Conservation (phyloP, 2,113 vertebrate species). For the Capreolus pygargus region DNA sequence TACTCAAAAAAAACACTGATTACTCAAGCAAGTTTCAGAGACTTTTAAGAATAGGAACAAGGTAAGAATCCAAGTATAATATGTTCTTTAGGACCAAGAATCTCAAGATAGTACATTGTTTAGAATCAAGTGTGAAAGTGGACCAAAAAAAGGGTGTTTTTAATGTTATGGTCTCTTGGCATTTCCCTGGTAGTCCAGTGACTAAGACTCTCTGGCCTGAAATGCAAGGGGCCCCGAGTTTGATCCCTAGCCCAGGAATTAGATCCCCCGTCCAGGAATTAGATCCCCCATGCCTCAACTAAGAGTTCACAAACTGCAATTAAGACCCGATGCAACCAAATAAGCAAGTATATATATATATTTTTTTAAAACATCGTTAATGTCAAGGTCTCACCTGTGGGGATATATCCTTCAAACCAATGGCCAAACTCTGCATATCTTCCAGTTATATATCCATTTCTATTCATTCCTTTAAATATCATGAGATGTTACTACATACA, state of each 20-base stretch:
- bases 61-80: neutral
- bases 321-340: neutral
- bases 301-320: neutral
- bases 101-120: neutral
- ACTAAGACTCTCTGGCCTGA: neutral
- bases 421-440: neutral
- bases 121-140: neutral
- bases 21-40: neutral
- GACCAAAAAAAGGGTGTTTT: neutral
- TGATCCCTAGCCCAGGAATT: neutral
- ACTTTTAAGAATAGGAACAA: conserved; percentile 12
- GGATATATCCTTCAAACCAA: neutral
- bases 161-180: neutral
- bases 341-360: neutral
- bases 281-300: neutral
- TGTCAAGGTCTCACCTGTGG: neutral
- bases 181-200: neutral
- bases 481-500: neutral
- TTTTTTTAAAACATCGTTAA: neutral
- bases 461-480: neutral
- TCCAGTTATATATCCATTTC: neutral
- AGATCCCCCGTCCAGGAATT: neutral
- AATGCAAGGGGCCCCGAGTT: neutral
- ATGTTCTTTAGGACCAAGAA: neutral
- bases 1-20: neutral